These are phyloP conservation scores for Tethya wilhelma DNA, from an alignment of 37 sponge, comb jelly and placozoan genomes.

Conservation along the genomic window DNA sequence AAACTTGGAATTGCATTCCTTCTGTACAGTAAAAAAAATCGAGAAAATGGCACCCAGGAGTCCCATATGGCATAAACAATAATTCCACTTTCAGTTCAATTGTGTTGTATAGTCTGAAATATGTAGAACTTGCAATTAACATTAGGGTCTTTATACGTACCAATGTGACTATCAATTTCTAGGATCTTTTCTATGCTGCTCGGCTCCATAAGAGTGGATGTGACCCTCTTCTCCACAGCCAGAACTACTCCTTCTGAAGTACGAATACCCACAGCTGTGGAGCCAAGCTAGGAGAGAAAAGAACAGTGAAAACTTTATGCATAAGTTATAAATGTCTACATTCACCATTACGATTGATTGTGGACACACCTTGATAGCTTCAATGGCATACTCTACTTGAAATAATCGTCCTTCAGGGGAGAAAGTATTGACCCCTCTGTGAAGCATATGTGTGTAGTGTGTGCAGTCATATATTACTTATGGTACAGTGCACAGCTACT, in stretches of 20 bases:
- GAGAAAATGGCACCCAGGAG: too few relatives aligned
- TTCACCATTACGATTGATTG: neutral
- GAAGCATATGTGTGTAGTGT: neutral
- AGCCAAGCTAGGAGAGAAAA: conserved; percentile 71
- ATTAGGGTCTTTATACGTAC: too few relatives aligned
- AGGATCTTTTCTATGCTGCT: conserved; percentile 92
- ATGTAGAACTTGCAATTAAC: neutral
- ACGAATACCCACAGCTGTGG: conserved; percentile 92
- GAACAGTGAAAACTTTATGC: neutral
- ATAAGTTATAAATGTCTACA: neutral
- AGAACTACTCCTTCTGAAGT: conserved; percentile 93
- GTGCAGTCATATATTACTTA: too few relatives aligned
- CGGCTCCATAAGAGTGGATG: conserved; percentile 93
- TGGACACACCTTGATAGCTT: conserved; percentile 89
- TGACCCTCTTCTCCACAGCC: conserved; percentile 93
- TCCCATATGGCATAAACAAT: too few relatives aligned
- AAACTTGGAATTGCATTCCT: neutral
- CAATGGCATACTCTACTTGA: conserved; percentile 99
- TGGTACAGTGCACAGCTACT: neutral
- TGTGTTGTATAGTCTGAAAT: too few relatives aligned
- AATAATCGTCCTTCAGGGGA: conserved; percentile 98
- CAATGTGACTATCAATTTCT: conserved; percentile 94
- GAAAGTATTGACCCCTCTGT: conserved; percentile 94
- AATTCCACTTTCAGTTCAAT: too few relatives aligned
- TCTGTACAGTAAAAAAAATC: too few relatives aligned